Base-by-base conservation (phyloP, 2,113 vertebrate genomes). In the Neogale vison region DNA sequence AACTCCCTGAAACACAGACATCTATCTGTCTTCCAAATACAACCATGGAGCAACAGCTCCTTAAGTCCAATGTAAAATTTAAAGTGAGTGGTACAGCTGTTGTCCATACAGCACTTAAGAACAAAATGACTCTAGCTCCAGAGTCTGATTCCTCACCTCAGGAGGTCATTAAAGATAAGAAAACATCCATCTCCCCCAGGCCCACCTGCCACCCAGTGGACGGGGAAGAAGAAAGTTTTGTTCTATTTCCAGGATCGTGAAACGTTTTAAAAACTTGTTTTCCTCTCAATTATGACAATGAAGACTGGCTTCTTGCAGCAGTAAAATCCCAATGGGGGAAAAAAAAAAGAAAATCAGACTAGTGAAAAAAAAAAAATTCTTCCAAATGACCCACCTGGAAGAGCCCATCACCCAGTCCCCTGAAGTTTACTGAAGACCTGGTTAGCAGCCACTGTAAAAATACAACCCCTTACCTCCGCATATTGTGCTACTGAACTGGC, bases 401-500 rank as follows among this genome's bases (percentile, higher is more conserved):
- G 31, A 88, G 24, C 39, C 36, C 10, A 88, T 91, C 65, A 69
- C 24, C 26, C 14, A 52, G 26, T 52, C 11, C 8, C 26, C 59
- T 67, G 52, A 94, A 82, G 50, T 50, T 39, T 7, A 50, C 4
- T 2, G 0, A 87, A 87, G 42, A 34, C 23, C 23, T 13, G 4
- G 18, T 63, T 52, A 26, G 39, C 2, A 67, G 81, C 3, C 8
- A 5, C 18, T 24, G 47, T 83, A 55, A 65, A 88, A 97, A 77
- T 42, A 86, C 65, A 95, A 50, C 8, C 7, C 81, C 98, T 92
- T 86, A 99, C 99, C 97, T 99, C 98, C 0, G 99, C 98, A 50
- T 98, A 98, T 59, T 98, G 98, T 93, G 98, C 98, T 92, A 98
- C 98, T 1, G 99, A 98, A 69, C 98, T 99, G 88, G 98, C 98